Evolutionary conservation across 2,797 vertebrate genomes (phyloP), one percentile per base, ranked within the genome.

Genomic region (Sylvia borin): DNA sequence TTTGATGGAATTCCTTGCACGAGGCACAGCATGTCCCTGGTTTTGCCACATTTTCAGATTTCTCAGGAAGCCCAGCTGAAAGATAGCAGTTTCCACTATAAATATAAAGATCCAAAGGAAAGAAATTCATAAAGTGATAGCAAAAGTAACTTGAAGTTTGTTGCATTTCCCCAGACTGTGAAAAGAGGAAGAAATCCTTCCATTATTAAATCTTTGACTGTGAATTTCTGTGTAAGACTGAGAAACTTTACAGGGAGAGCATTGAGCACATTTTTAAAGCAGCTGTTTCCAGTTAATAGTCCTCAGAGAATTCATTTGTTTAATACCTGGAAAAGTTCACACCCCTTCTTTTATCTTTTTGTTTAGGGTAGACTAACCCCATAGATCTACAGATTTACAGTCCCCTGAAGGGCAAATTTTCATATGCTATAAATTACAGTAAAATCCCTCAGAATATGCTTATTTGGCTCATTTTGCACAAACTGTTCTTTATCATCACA

Each of bases 1-100:
- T 99, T 98, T 99, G 99, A 93, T 99, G 98, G 95, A 99, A 99
- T 94, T 99, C 99, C 85, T 99, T 99, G 94, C 99, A 99, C 0
- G 99, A 99, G 77, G 99, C 98, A 12, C 99, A 99, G 96, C 99
- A 99, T 3, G 98, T 98, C 51, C 98, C 98, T 0, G 98, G 95
- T 93, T 99, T 99, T 87, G 98, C 98, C 13, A 98, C 96, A 3
- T 98, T 98, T 97, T 99, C 99, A 7, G 98, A 98, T 96, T 99
- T 99, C 93, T 99, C 98, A 47, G 98, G 98, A 66, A 98, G 98
- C 61, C 98, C 98, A 94, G 98, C 95, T 96, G 96, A 97, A 97
- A 97, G 92, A 97, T 96, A 96, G 43, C 1, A 25, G 60, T 93
- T 90, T 96, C 78, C 58, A 92, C 53, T 58, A 68, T 13, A 83